Base-by-base conservation (phyloP, 2,113 vertebrate genomes). In the Rana temporaria region DNA sequence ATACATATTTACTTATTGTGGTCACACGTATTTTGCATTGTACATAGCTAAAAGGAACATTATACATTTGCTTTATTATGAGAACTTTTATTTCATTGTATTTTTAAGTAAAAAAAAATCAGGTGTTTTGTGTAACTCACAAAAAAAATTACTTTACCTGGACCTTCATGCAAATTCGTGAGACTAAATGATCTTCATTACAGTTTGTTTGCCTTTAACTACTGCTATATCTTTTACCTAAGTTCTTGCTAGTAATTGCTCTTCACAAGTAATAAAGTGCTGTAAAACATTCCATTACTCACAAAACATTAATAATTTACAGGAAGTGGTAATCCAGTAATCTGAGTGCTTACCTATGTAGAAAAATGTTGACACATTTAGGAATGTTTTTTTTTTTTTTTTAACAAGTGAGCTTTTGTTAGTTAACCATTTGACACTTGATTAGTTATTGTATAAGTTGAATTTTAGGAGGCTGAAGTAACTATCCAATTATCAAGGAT, bases 201-300 rank as follows among this genome's bases (percentile, higher is more conserved):
- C 1, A 26, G 17, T 72, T 30, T 74, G 17, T 72, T 30, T 74
- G 4, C 14, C 17, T 74, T 38, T 74, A 74, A 34, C 55, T 59
- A 74, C 9, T 14, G 26, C 17, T 34, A 20, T 59, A n/a, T 59
- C 52, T 56, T 17, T 30, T 38, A 56, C 52, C 6, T 34, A 38
- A 59, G 59, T 30, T 1, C 26, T 20, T 59, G 42, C n/a, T 38
- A 59, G 26, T 74, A 74, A 74, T 74, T 74, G 30, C 26, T 24
- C 18, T 59, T 59, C 24, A 74, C 59, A 52, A 71, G 69, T 24
- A 74, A 57, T 74, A 74, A 74, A 59, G 15, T 71, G 55, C 20
- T 34, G 71, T 74, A 59, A 74, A 59, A 38, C 71, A 74, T 74
- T 59, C 55, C 71, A 59, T 74, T 73, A 73, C 57, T 12, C 4